Evolutionary conservation across 2,888 invertebrate genomes (phyloP).

Genomic region (Rhimphoctona megacephalus): DNA sequence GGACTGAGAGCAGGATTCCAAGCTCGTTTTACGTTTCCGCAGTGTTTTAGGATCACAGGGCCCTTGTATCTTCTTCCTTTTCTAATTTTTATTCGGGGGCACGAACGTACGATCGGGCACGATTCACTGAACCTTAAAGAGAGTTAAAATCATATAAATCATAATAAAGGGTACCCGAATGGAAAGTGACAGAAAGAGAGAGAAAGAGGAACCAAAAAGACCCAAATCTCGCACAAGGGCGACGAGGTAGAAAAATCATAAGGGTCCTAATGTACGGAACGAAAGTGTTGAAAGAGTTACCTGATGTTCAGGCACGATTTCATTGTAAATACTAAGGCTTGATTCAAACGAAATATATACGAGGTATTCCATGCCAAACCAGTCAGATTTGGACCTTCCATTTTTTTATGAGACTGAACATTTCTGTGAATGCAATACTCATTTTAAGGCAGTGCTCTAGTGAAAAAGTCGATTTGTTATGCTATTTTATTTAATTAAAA

Average conservation of each 20-base stretch:
- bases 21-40: neutral
- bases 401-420: neutral
- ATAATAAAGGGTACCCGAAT: constrained; percentile 81
- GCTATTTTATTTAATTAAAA: neutral
- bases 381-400: neutral
- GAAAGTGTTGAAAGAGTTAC: constrained; percentile 79
- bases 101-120: constrained; percentile 74
- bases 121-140: constrained; percentile 78
- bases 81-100: constrained; percentile 74
- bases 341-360: constrained; percentile 10
- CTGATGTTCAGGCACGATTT: constrained; percentile 71
- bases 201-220: constrained; percentile 7
- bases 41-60: constrained; percentile 3
- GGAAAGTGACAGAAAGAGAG: constrained; percentile 28
- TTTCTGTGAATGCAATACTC: neutral
- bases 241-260: constrained; percentile 80
- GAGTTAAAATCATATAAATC: constrained; percentile 84
- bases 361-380: neutral
- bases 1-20: neutral
- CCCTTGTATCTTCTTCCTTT: constrained; percentile 6
- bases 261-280: constrained; percentile 62
- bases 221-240: constrained; percentile 63
- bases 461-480: neutral
- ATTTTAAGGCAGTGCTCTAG: neutral
- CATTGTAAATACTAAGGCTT: constrained; percentile 53